Percentiles rank a stretch among this genome's conserved stretches.
Conservation (phyloP, 2,113 vertebrate genomes). For the Steatornis caripensis region DNA sequence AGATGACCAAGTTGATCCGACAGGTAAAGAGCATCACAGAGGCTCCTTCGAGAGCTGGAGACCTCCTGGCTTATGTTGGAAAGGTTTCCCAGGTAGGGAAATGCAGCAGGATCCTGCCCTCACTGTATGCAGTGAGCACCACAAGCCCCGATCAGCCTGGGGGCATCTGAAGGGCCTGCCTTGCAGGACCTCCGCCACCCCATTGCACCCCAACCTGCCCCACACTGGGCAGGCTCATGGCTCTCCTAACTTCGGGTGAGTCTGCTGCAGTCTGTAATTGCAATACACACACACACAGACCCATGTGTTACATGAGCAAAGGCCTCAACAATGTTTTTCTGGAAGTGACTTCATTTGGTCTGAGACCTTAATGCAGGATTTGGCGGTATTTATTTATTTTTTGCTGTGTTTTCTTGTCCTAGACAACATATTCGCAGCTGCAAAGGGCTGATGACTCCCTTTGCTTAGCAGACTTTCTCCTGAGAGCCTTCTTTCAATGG, state of each 20-base stretch:
- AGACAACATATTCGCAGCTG: conserved; percentile 54
- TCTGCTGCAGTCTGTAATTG: neutral
- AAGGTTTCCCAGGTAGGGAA: neutral
- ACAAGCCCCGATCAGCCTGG: neutral
- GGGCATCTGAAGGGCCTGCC: neutral
- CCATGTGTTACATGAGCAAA: neutral
- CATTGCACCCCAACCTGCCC: neutral
- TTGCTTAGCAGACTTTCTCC: conserved; percentile 9
- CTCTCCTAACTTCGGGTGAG: neutral
- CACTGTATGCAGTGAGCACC: too few relatives aligned
- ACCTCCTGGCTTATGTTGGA: neutral
- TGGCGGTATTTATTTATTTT: conserved; percentile 27
- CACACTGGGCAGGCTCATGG: rapidly evolving
- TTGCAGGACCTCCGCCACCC: neutral
- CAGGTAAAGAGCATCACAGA: neutral
- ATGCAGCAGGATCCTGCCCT: neutral
- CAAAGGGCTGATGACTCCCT: conserved; percentile 7
- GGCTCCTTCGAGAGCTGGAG: neutral
- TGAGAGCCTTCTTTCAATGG: neutral
- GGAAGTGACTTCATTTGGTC: conserved; percentile 52
- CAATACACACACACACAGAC: neutral
- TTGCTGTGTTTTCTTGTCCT: neutral
- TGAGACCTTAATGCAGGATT: conserved; percentile 1
- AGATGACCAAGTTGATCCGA: neutral
- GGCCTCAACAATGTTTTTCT: neutral